Evolutionary conservation across 2,888 invertebrate genomes (phyloP).

Genomic region (Aethes cnicana): DNA sequence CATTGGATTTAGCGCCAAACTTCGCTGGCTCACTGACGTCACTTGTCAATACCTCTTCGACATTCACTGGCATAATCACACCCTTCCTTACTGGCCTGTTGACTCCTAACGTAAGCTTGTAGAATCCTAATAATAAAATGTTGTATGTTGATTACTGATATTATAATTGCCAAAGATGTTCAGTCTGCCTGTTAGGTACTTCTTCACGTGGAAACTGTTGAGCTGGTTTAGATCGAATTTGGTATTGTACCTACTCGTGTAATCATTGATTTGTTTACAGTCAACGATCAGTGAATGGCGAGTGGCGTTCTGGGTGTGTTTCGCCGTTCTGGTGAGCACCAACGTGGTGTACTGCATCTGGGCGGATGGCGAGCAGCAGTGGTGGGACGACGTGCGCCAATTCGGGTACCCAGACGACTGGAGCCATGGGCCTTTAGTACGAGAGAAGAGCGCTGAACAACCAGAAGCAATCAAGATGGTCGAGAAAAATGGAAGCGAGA

Average conservation of each 20-base stretch:
- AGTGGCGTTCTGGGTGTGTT: conserved; percentile 84
- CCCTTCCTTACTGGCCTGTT: conserved; percentile 84
- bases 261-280: conserved; percentile 46
- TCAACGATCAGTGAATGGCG: conserved; percentile 74
- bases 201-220: too few relatives aligned
- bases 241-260: too few relatives aligned
- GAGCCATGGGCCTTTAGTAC: conserved; percentile 41
- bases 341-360: conserved; percentile 81
- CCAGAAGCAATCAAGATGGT: conserved; percentile 36
- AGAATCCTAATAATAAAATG: too few relatives aligned
- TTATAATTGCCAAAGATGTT: too few relatives aligned
- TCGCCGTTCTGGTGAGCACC: conserved; percentile 78
- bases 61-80: conserved; percentile 84
- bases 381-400: conserved; percentile 81
- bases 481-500: not conserved
- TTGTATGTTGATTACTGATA: too few relatives aligned
- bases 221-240: too few relatives aligned
- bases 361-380: conserved; percentile 84
- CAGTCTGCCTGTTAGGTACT: too few relatives aligned
- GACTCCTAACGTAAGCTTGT: conserved; percentile 84
- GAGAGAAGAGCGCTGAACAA: conserved; percentile 36
- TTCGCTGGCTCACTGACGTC: conserved; percentile 86
- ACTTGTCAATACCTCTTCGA: conserved; percentile 85
- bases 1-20: conserved; percentile 84
- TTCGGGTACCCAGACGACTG: conserved; percentile 45